Conservation (phyloP, 2,797 vertebrate species). For the Craterocephalus amniculus region DNA sequence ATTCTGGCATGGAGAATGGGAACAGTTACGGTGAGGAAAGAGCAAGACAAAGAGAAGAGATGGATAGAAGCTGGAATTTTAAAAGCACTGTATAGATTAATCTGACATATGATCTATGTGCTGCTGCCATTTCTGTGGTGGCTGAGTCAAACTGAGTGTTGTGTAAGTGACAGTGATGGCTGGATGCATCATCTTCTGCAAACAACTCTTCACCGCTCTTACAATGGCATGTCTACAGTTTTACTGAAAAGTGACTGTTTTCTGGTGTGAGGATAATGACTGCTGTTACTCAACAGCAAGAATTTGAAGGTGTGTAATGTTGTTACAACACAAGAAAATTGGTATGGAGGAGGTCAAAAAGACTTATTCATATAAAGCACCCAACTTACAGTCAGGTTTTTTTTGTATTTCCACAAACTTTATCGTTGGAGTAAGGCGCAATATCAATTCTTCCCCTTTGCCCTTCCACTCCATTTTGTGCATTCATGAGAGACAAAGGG, state of each 20-base stretch:
- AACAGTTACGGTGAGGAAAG: slow-evolving; percentile 1
- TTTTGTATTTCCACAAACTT: neutral
- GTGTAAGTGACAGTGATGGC: slow-evolving; percentile 45
- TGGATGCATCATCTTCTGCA: slow-evolving; percentile 38
- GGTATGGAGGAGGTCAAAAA: neutral
- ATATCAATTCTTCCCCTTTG: no score
- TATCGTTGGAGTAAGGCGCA: neutral
- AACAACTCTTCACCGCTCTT: slow-evolving; percentile 5
- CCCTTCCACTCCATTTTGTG: no score
- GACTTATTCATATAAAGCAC: neutral
- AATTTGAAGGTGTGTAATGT: neutral
- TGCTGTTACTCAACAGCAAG: slow-evolving; percentile 3
- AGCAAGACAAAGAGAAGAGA: slow-evolving; percentile 11
- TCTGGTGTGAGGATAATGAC: slow-evolving; percentile 5
- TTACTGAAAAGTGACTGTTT: slow-evolving; percentile 23
- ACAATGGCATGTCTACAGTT: slow-evolving; percentile 8
- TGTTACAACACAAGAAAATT: neutral
- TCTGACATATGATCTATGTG: slow-evolving; percentile 57
- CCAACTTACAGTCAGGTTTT: neutral
- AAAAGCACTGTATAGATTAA: slow-evolving; percentile 41
- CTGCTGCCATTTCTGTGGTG: slow-evolving; percentile 20
- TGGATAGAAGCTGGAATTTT: slow-evolving; percentile 31
- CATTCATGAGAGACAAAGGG: no score
- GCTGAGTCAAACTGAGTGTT: slow-evolving; percentile 14
- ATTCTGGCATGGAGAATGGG: slow-evolving; percentile 14